A percentile compares a stretch with the other conserved stretches of the same genome.
phyloP scores from a whole-genome alignment of 2,113 vertebrate species.

The Procapra przewalskii region DNA sequence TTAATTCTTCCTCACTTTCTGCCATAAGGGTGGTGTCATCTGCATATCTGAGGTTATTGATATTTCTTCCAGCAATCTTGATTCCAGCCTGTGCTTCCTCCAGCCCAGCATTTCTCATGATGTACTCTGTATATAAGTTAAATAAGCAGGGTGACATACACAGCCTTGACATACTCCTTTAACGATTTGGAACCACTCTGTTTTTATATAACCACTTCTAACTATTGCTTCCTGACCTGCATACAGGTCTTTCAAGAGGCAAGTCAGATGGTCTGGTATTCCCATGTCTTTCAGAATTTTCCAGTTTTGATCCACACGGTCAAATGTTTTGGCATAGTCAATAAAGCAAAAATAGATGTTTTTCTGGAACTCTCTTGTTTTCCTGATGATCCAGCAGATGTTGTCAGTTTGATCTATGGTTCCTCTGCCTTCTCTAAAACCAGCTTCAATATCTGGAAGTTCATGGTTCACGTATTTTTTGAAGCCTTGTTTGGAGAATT shows the following conservation, averaged over 20 bases:
- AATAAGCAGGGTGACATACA: too few species aligned
- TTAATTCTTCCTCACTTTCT: background rate
- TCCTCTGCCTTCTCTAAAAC: background rate
- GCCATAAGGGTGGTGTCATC: background rate
- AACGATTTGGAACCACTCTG: background rate
- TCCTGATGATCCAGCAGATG: background rate
- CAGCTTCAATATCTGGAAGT: background rate
- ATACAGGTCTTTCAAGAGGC: background rate
- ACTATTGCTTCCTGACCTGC: background rate
- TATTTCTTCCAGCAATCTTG: too few species aligned
- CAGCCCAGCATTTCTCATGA: too few species aligned
- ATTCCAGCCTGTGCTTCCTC: too few species aligned
- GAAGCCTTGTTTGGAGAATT: background rate
- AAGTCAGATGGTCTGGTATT: background rate
- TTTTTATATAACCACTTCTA: background rate
- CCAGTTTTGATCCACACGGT: background rate
- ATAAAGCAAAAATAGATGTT: background rate
- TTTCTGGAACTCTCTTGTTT: background rate
- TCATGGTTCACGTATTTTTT: background rate
- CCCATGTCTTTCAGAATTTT: background rate
- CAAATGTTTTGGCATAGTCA: background rate
- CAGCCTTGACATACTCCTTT: background rate
- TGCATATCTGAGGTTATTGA: background rate
- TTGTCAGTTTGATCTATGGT: background rate
- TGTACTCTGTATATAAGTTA: too few species aligned